Base-by-base conservation (phyloP, 2,113 vertebrate species). In the Elaphurus davidianus region DNA sequence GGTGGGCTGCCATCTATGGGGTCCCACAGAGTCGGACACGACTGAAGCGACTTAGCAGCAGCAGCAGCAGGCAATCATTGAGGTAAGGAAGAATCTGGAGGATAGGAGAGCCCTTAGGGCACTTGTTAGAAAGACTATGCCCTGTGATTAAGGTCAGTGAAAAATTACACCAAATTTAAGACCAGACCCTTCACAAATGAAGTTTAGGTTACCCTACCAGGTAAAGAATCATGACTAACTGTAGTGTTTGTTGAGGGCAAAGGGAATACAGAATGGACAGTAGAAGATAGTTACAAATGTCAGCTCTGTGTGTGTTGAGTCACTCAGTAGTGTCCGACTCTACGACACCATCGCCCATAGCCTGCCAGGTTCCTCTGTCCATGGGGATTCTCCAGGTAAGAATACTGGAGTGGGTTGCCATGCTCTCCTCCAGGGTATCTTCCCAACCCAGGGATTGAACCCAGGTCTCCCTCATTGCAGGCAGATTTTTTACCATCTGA, bases 21-120 rank as follows among this genome's bases (percentile, higher is more conserved):
- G 14, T 62, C 3, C 0, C 60, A 62, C 30, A 33, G 30, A 33
- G 60, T 8, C 0, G 1, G 60, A 62, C 30, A 33, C 0, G 0
- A 62, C 60, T 62, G 60, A 62, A 62, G 60, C 3, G 14, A 62
- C 30, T 33, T 62, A 62, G 60, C 30, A 62, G 60, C 60, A 62
- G 30, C 60, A 33, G 30, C 30, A 62, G 60, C 30, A 30, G 1
- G 23, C 30, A 30, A 12, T 25, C 33, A 90, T 5, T 30, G 54
- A 59, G 30, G 36, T 27, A 59, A 78, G 40, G 54, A 79, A 79
- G 14, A n/a, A 21, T 47, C 33, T 60, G 28, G 40, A 57, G 40
- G 30, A n/a, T 21, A 57, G 52, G 67, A n/a, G 88, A n/a, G 25
- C 13, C 40, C 40, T 47, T 45, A 17, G 54, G 71, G 40, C 36